Percentiles rank a stretch among this genome's conserved stretches.
These are phyloP conservation scores for Ivindomyrus marchei DNA, from an alignment of 2,113 vertebrate species.

Conservation along the genomic window DNA sequence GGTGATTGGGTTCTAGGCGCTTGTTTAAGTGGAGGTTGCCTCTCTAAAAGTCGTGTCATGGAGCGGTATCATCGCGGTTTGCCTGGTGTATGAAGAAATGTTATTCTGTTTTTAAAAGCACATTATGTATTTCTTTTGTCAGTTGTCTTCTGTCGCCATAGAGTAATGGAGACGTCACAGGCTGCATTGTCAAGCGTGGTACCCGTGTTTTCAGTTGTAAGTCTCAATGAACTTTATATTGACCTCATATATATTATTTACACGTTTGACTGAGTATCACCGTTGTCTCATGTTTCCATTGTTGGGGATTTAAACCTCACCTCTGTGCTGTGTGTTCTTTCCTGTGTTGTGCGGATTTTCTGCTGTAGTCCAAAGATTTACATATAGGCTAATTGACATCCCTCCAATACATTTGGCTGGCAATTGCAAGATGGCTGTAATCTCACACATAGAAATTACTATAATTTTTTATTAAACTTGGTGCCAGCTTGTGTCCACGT, in stretches of 20 bases:
- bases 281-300: not conserved
- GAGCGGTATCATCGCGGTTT: not conserved
- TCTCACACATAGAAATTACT: not conserved
- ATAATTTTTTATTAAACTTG: not conserved
- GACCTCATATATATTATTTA: not conserved
- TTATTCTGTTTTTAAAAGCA: not conserved
- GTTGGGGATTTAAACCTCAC: not conserved
- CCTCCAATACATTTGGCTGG: too few species aligned
- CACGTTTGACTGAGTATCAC: not conserved
- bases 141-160: constrained; percentile 49
- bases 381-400: not conserved
- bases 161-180: constrained; percentile 65
- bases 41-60: not conserved
- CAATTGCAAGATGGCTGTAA: not conserved
- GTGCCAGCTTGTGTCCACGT: not conserved
- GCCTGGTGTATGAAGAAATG: not conserved
- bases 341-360: not conserved
- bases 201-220: constrained; percentile 84
- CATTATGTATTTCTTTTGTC: constrained; percentile 19
- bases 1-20: not conserved
- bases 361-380: not conserved
- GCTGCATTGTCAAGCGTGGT: constrained; percentile 73
- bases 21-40: not conserved
- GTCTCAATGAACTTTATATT: constrained; percentile 32
- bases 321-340: not conserved